Base-by-base conservation (phyloP, 2,113 vertebrate species). In the Tympanuchus pallidicinctus region DNA sequence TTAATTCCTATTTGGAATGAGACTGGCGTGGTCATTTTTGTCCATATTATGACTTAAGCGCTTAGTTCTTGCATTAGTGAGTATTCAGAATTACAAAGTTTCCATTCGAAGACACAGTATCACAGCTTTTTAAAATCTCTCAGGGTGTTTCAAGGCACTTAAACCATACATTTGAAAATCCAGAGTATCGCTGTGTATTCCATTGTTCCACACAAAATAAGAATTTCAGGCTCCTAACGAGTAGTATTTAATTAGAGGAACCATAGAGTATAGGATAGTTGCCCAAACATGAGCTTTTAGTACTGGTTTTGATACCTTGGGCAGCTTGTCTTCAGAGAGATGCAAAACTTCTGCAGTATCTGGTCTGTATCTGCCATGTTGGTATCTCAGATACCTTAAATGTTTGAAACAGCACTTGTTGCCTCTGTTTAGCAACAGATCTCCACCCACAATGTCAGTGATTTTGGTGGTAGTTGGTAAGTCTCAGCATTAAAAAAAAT, bases 111-210 rank as follows among this genome's bases (percentile, higher is more conserved):
- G 10, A 22, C 40, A 32, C 6, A 8, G 11, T 27, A 18, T 57
- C 20, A 56, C 42, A 71, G 30, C 12, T 75, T 32, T 80, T 80
- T 71, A 66, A 52, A 52, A 43, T 57, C 50, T 27, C 40, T 65
- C 45, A 66, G 24, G 25, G 19, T 79, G 32, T 63, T 86, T 61
- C 60, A 32, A 80, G 52, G 19, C 59, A 61, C 3, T 60, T 43
- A 69, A 0, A 1, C 36, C 38, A 20, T 6, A 11, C 0, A 0
- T 67, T 52, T 82, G 47, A 57, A 86, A 19, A 54, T n/a, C 52
- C 12, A 78, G 9, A 3, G 54, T 82, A 12, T 74, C 19, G 21
- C 54, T 56, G 25, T 21, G 47, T 63, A 18, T 85, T 50, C 36
- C 17, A 11, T 24, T 71, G n/a, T 32, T 38, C 43, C 11, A 16